phyloP scores from a whole-genome alignment of 2,797 vertebrate species.

The Bucorvus abyssinicus region DNA sequence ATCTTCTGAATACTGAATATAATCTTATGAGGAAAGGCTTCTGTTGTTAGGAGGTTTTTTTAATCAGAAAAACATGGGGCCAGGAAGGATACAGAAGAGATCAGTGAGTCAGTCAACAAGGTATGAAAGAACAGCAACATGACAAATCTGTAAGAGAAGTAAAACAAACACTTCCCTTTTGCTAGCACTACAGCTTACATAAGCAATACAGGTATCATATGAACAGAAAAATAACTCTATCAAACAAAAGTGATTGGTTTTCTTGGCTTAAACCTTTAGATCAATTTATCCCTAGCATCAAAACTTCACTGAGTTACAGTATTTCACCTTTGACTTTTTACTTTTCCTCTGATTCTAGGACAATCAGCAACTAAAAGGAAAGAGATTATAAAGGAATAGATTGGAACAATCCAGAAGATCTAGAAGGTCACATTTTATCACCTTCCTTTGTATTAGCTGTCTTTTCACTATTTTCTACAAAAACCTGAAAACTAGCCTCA shows the following conservation, averaged over 20 bases:
- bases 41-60: neutral
- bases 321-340: accelerated
- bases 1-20: neutral
- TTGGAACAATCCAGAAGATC: neutral
- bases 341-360: neutral
- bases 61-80: neutral
- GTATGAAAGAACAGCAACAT: neutral
- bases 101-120: neutral
- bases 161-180: neutral
- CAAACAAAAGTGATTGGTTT: neutral
- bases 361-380: neutral
- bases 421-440: neutral
- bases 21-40: neutral
- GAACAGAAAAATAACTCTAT: neutral
- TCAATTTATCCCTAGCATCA: neutral
- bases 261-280: neutral
- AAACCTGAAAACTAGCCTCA: neutral
- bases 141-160: neutral
- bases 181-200: neutral
- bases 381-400: neutral
- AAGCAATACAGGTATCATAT: neutral
- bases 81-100: neutral
- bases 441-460: neutral
- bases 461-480: neutral
- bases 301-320: neutral